Evolutionary conservation across 1,140 invertebrate species (phyloP), one percentile per base, ranked within the genome.

Genomic region (Sinella curviseta): DNA sequence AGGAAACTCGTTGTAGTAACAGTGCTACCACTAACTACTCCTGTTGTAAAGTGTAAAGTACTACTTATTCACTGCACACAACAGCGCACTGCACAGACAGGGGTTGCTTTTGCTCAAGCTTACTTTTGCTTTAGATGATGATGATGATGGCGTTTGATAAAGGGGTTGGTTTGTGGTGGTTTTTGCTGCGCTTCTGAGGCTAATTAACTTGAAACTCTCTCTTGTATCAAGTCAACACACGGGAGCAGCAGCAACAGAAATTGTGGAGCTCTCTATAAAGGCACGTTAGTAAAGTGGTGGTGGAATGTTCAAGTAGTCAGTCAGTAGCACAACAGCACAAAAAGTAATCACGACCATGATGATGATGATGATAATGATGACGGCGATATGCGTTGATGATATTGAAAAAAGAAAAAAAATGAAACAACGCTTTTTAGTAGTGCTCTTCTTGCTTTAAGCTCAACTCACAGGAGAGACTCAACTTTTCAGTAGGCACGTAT

Each of bases 191-290:
- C 3, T 24, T 31, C 65, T 31, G 12, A 30, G 8, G 65, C 65
- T 70, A 70, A 70, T 70, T 70, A 70, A 70, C 65, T 70, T 70
- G 65, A 70, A 70, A 70, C 65, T 70, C 65, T 70, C 65, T 70
- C 65, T 70, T 70, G 65, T 70, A 70, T 70, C 31, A 70, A 70
- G 3, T 26, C 8, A 17, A 8, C 16, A 65, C 16, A 65, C 16
- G 26, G 57, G 57, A 65, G 26, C 24, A n/a, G 57, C 39, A 48
- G 39, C 39, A 48, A 20, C 39, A 48, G 39, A 20, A 48, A 48
- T 65, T 16, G 24, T 65, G 24, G 26, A 16, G 24, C 57, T 16
- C 16, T 26, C 16, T 16, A 65, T 16, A 65, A 26, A 16, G 57
- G 26, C 57, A 26, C 57, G 24, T 12, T 48, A 65, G 8, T 65